Conservation (phyloP, 2,113 vertebrate species). For the Crotophaga sulcirostris region DNA sequence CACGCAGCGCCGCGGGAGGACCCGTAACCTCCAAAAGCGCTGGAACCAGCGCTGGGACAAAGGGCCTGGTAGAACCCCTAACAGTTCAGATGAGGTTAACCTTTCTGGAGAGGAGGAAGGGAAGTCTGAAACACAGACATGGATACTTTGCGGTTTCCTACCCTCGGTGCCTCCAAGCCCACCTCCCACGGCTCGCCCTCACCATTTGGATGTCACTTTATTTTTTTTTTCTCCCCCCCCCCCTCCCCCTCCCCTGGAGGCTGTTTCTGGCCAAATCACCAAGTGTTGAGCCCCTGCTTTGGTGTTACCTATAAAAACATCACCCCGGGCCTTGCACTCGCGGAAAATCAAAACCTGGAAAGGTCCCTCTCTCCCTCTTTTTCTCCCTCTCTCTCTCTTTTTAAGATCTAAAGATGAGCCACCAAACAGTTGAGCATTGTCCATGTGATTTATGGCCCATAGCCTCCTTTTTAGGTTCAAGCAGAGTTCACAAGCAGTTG, state of each 20-base stretch:
- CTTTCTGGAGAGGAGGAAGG: constrained; percentile 22
- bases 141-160: constrained; percentile 30
- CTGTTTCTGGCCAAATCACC: constrained; percentile 31
- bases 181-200: constrained; percentile 12
- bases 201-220: constrained; percentile 20
- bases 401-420: constrained; percentile 82
- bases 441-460: constrained; percentile 87
- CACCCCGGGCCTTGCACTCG: constrained; percentile 25
- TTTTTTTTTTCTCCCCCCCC: background rate
- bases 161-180: background rate
- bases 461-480: constrained; percentile 85
- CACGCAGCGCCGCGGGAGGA: background rate
- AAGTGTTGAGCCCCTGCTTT: constrained; percentile 39
- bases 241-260: background rate
- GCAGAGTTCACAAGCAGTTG: constrained; percentile 87
- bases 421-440: constrained; percentile 87
- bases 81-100: constrained; percentile 47
- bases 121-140: constrained; percentile 44
- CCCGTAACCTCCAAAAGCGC: background rate
- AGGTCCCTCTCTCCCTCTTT: constrained; percentile 22
- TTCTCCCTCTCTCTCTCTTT: constrained; percentile 36
- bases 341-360: constrained; percentile 71
- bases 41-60: background rate
- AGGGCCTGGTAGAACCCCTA: background rate
- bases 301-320: constrained; percentile 59